Conservation (phyloP, 2,113 vertebrate species). For the Marmota monax region DNA sequence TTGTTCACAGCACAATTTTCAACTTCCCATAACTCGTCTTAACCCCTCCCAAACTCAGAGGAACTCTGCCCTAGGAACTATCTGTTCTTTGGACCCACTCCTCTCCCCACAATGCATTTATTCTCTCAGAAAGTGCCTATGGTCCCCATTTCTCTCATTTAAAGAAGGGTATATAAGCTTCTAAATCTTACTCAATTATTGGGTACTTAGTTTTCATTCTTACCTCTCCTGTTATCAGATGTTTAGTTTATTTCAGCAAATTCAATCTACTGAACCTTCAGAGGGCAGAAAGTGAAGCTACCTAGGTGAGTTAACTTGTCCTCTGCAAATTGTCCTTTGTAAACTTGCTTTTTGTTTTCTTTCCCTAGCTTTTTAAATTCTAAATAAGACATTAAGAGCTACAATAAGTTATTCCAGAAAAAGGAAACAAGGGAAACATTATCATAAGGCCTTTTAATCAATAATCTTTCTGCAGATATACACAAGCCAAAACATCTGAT, state of each 20-base stretch:
- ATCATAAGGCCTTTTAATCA: neutral
- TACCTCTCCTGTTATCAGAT: neutral
- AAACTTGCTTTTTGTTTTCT: neutral
- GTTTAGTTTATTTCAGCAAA: neutral
- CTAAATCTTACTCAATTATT: neutral
- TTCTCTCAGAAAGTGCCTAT: too few species aligned
- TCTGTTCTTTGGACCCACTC: too few species aligned
- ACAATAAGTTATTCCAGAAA: neutral
- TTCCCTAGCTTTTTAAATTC: neutral
- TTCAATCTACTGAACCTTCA: neutral
- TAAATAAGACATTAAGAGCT: neutral
- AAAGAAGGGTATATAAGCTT: neutral
- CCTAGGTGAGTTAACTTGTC: neutral
- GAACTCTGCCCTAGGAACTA: too few species aligned
- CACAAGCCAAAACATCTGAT: neutral
- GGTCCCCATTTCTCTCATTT: too few species aligned
- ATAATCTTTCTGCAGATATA: neutral
- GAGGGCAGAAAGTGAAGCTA: neutral
- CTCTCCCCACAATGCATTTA: too few species aligned
- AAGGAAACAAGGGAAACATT: neutral
- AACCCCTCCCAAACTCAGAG: neutral
- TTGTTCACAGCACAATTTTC: neutral
- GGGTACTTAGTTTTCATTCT: neutral
- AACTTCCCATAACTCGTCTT: neutral
- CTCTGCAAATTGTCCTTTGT: neutral